Evolutionary conservation across 2,888 invertebrate genomes (phyloP).

Genomic region (Lamproptera curius): DNA sequence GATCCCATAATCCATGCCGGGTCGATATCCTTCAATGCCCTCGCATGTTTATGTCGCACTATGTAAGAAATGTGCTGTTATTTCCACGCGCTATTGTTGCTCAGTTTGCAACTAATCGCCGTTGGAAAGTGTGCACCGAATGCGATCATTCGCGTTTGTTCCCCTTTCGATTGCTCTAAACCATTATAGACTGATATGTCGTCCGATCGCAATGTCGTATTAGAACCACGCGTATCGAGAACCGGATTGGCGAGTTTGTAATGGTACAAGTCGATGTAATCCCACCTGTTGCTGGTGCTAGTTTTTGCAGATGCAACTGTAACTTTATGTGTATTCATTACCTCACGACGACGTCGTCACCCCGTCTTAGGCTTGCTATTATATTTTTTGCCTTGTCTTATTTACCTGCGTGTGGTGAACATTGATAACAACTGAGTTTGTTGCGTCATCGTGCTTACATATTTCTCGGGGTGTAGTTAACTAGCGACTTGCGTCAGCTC

Average conservation of each 20-base stretch:
- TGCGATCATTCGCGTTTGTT: conserved; percentile 30
- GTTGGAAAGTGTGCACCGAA: conserved; percentile 3
- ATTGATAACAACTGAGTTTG: no score
- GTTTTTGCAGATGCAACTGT: conserved; percentile 54
- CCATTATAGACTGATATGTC: conserved; percentile 21
- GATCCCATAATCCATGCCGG: conserved; percentile 50
- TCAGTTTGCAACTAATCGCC: not conserved
- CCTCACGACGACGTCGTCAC: conserved; percentile 30
- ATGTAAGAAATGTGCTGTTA: not conserved
- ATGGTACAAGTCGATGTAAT: conserved; percentile 46
- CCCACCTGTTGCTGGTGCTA: conserved; percentile 57
- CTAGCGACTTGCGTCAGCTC: conserved; percentile 47
- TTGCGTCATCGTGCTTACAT: conserved; percentile 28
- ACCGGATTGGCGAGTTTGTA: conserved; percentile 48
- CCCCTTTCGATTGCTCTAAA: conserved; percentile 3
- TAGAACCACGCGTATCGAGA: conserved; percentile 41
- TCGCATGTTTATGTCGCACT: conserved; percentile 47
- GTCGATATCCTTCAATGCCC: conserved; percentile 71
- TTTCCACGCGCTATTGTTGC: not conserved
- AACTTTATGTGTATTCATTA: conserved; percentile 35
- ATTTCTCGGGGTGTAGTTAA: conserved; percentile 44
- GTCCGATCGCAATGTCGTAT: conserved; percentile 35
- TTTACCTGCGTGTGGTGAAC: no score
- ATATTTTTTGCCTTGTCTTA: no score
- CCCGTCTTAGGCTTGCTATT: conserved; percentile 31